Conservation (phyloP, 2,113 vertebrate species). For the Kryptolebias marmoratus region DNA sequence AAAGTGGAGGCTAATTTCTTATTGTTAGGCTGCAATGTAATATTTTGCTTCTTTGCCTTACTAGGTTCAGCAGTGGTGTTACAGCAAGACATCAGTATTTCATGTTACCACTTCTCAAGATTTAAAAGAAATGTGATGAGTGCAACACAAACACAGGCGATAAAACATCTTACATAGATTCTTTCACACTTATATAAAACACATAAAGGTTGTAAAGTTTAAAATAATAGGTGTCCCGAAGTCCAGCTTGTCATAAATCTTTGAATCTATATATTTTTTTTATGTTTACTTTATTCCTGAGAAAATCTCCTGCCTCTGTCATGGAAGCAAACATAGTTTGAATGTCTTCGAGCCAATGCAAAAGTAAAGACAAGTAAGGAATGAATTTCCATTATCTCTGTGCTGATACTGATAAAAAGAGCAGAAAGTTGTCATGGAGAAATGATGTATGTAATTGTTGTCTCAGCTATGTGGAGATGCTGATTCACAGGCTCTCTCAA, state of each 20-base stretch:
- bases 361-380: constrained; percentile 5
- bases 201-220: too few relatives aligned
- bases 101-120: too few relatives aligned
- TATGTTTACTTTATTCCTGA: constrained; percentile 4
- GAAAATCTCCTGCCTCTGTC: constrained; percentile 29
- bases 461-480: constrained; percentile 45
- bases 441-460: constrained; percentile 59
- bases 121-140: too few relatives aligned
- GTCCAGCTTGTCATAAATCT: too few relatives aligned
- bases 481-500: constrained; percentile 43
- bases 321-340: constrained; percentile 43
- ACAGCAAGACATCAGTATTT: not conserved
- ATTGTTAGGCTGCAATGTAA: constrained; percentile 8
- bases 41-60: not conserved
- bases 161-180: too few relatives aligned
- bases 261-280: not conserved
- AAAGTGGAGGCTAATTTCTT: constrained; percentile 20
- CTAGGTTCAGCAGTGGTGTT: not conserved
- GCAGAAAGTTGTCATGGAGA: constrained; percentile 46
- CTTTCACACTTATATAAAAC: too few relatives aligned
- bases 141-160: too few relatives aligned
- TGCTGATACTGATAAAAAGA: constrained; percentile 45
- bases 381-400: constrained; percentile 24
- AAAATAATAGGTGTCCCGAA: too few relatives aligned
- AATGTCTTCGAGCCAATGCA: constrained; percentile 5